Conservation (phyloP, 2,888 invertebrate genomes). For the Sphinx pinastri region DNA sequence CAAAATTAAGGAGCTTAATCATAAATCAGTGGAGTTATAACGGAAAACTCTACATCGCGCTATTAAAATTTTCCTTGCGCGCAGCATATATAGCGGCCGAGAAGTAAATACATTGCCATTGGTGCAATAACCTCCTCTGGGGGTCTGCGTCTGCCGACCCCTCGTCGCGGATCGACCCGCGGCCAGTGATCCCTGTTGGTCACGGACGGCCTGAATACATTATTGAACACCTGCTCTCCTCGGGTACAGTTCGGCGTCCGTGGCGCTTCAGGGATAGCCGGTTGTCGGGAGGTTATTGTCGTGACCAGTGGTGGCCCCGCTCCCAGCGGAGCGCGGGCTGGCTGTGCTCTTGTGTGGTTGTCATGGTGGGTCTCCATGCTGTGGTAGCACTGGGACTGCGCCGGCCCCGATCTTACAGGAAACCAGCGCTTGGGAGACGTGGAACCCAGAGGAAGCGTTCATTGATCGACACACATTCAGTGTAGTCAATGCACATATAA, state of each 20-base stretch:
- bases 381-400: neutral
- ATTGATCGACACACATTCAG: no score
- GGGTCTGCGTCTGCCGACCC: constrained; percentile 4
- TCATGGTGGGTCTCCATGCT: no score
- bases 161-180: neutral
- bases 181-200: neutral
- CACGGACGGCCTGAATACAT: neutral
- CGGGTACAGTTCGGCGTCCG: neutral
- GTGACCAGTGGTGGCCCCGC: constrained; percentile 10
- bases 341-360: neutral
- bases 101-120: neutral
- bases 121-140: constrained; percentile 1
- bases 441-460: constrained; percentile 9
- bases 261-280: constrained; percentile 7
- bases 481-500: no score
- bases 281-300: constrained; percentile 1
- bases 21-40: neutral
- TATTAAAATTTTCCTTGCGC: neutral
- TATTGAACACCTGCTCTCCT: neutral
- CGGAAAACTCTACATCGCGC: constrained; percentile 8
- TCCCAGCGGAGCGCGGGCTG: no score
- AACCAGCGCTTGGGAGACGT: neutral
- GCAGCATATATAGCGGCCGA: neutral
- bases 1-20: neutral
- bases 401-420: constrained; percentile 1